Evolutionary conservation across 2,113 vertebrate species (phyloP), one percentile per base, ranked within the genome.

Genomic region (Toxostoma redivivum): DNA sequence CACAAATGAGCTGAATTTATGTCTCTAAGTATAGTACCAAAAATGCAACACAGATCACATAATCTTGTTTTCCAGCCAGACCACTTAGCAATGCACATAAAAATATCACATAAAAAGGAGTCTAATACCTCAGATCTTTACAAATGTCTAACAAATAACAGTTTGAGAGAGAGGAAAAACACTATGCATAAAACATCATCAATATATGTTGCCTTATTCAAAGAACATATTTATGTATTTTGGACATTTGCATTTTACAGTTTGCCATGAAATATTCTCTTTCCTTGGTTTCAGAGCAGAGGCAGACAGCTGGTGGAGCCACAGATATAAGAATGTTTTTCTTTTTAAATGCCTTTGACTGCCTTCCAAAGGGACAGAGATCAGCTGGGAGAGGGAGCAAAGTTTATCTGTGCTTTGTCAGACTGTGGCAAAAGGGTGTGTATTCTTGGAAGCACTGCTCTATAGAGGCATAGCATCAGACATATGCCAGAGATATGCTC

Each of bases 51-150:
- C 22, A 53, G 65, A 79, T 79, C 77, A 81, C 37, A 81, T 74
- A 72, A 87, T 89, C 78, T 81, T 91, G 51, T 92, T 92, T 95
- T 74, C 78, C 54, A 91, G 66, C n/a, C 57, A 91, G 73, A 65
- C 48, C 77, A 87, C 84, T 94, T 85, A 80, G 30, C 66, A 87
- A 80, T 58, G 66, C 50, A 91, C 81, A 82, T 91, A 82, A 94
- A 96, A 94, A 81, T 92, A 87, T 51, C 9, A 3, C 50, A 77
- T 76, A 85, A 91, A 92, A 81, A 65, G 44, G 12, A 91, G 40
- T 44, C 66, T 92, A 72, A 91, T 65, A 42, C 30, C 78, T 85
- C 70, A 79, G 81, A 82, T 89, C 40, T 81, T 83, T 89, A 91
- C 70, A 87, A 84, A 94, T 87, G 57, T 57, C 66, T 91, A 73